phyloP scores from a whole-genome alignment of 2,113 vertebrate species.

The Mungos mungo region DNA sequence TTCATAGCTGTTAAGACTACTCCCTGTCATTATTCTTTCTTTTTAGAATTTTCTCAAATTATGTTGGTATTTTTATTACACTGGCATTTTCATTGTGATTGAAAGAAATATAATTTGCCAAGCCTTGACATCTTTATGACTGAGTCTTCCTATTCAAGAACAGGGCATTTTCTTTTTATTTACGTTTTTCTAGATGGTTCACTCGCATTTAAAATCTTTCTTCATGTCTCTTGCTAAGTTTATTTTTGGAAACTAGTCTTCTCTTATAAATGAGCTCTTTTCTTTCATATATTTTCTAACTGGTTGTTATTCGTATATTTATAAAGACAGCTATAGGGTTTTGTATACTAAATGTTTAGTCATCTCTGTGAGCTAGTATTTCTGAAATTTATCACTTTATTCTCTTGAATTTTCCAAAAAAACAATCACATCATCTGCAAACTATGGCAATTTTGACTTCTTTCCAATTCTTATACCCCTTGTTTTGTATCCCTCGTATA shows the following conservation, averaged over 20 bases:
- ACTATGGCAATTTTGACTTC: not conserved
- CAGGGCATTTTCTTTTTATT: not conserved
- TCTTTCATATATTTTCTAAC: constrained; percentile 25
- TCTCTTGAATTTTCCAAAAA: constrained; percentile 33
- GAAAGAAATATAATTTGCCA: not conserved
- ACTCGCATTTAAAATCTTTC: not conserved
- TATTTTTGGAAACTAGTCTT: constrained; percentile 34
- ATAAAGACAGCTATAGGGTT: not conserved
- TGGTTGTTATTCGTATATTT: not conserved
- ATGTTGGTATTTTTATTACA: not conserved
- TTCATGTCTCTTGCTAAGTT: constrained; percentile 1
- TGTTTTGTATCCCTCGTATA: not conserved
- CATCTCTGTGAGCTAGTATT: not conserved
- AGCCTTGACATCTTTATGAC: not conserved
- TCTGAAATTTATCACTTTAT: not conserved
- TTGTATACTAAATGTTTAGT: not conserved
- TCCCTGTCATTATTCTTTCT: not conserved
- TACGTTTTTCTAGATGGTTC: not conserved
- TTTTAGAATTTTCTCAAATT: constrained; percentile 13
- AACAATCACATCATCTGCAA: not conserved
- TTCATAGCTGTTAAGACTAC: not conserved
- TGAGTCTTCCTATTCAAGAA: constrained; percentile 15
- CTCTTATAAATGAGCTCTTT: constrained; percentile 27
- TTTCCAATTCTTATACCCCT: not conserved
- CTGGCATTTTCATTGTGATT: constrained; percentile 21